These are phyloP conservation scores for Phthorimaea operculella DNA, from an alignment of 1,140 invertebrate genomes.

Conservation along the genomic window DNA sequence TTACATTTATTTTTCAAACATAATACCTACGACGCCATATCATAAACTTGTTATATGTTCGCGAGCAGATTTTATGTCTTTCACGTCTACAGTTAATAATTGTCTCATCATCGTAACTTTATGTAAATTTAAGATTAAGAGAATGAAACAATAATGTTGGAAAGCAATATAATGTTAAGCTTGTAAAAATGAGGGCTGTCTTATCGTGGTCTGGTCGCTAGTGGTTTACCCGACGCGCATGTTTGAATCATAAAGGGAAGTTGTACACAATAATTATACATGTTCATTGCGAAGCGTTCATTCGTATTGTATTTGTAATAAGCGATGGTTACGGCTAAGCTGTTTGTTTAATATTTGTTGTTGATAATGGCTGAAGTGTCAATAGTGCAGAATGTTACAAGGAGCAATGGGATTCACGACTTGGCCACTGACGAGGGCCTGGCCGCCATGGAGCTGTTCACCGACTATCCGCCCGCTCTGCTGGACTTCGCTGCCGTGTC, in stretches of 20 bases:
- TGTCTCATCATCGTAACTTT: no score
- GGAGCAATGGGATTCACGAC: slow-evolving; percentile 12
- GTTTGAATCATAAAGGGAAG: neutral
- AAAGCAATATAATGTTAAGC: slow-evolving; percentile 28
- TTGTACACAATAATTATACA: neutral
- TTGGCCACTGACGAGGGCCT: slow-evolving; percentile 27
- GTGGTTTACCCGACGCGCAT: neutral
- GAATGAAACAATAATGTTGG: slow-evolving; percentile 20
- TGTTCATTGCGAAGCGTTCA: neutral
- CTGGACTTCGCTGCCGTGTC: slow-evolving; percentile 76
- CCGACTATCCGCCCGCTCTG: slow-evolving; percentile 74
- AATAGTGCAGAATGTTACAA: neutral
- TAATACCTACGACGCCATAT: no score
- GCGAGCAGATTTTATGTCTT: no score
- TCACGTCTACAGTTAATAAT: no score
- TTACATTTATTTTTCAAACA: no score
- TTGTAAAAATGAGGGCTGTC: neutral
- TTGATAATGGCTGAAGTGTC: neutral
- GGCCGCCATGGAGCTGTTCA: slow-evolving; percentile 70
- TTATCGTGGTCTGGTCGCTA: neutral
- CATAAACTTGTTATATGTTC: no score
- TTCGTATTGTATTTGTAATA: neutral
- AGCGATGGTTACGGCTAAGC: neutral
- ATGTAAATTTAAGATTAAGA: neutral
- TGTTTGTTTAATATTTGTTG: neutral